Evolutionary conservation across 2,888 invertebrate genomes (phyloP).

Genomic region (Trichogramma evanescens): DNA sequence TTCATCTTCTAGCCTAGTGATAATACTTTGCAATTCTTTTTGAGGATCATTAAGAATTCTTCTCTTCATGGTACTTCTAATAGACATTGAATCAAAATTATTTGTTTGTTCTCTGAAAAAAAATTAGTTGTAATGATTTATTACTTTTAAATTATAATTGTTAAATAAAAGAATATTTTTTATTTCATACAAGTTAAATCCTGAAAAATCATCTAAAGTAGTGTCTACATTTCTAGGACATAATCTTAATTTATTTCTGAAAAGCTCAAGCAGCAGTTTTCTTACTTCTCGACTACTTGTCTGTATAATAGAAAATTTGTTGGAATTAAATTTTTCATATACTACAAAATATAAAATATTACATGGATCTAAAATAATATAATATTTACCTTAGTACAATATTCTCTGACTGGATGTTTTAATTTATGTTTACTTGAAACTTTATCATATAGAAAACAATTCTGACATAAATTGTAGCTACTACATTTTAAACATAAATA

Average conservation of each 20-base stretch:
- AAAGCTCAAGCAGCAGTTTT: conserved; percentile 40
- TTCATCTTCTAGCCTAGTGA: conserved; percentile 63
- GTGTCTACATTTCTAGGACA: conserved; percentile 36
- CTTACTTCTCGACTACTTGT: conserved; percentile 41
- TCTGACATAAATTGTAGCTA: conserved; percentile 61
- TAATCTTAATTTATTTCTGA: conserved; percentile 42
- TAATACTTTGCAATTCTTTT: conserved; percentile 62
- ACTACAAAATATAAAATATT: neutral
- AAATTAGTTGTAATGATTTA: neutral
- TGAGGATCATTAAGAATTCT: conserved; percentile 51
- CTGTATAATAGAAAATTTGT: conserved; percentile 26
- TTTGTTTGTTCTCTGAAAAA: conserved; percentile 32
- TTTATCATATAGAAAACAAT: conserved; percentile 60
- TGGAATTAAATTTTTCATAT: conserved; percentile 1
- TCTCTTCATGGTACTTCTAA: conserved; percentile 37
- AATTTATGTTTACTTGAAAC: conserved; percentile 58
- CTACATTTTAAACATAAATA: conserved; percentile 62
- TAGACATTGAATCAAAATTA: conserved; percentile 33
- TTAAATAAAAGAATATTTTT: neutral
- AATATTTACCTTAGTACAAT: conserved; percentile 50
- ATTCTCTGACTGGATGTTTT: conserved; percentile 61
- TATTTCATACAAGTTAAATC: conserved; percentile 28
- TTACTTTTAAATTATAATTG: neutral
- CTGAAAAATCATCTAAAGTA: conserved; percentile 33
- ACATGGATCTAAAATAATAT: neutral